These are phyloP conservation scores for Aspidiotus rigidus DNA, from an alignment of 2,888 invertebrate genomes.

Conservation along the genomic window DNA sequence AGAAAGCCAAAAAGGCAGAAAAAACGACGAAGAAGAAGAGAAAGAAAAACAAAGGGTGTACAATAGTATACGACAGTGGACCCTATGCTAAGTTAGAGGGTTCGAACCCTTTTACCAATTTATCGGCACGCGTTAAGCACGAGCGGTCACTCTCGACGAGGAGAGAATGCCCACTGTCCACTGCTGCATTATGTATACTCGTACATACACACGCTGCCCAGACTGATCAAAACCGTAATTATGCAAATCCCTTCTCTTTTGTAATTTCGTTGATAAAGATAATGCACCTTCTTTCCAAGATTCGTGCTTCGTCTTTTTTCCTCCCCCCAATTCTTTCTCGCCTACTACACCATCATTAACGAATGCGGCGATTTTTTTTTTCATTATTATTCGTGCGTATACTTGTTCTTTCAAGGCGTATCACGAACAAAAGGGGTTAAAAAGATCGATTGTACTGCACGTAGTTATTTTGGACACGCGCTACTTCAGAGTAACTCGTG, in stretches of 20 bases:
- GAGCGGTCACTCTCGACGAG: constrained; percentile 22
- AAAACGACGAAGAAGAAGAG: constrained; percentile 8
- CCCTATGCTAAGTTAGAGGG: constrained; percentile 23
- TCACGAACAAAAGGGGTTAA: background rate
- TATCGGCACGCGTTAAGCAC: constrained; percentile 33
- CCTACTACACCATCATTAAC: background rate
- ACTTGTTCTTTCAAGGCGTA: too few species aligned
- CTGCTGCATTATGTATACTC: background rate
- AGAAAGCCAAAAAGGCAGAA: background rate
- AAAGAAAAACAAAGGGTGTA: constrained; percentile 17
- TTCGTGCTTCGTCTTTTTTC: constrained; percentile 18
- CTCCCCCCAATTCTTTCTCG: background rate
- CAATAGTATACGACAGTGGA: constrained; percentile 8
- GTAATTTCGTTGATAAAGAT: constrained; percentile 30
- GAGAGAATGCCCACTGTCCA: constrained; percentile 29
- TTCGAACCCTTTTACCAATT: constrained; percentile 33
- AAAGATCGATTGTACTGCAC: background rate
- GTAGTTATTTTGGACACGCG: too few species aligned
- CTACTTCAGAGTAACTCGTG: too few species aligned
- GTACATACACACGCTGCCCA: background rate
- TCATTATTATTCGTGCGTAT: background rate
- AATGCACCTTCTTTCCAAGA: constrained; percentile 16
- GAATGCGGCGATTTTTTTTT: background rate
- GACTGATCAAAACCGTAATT: constrained; percentile 31
- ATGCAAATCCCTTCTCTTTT: constrained; percentile 32